Base-by-base conservation (phyloP, 1,140 invertebrate genomes). In the Brachionus calyciflorus region DNA sequence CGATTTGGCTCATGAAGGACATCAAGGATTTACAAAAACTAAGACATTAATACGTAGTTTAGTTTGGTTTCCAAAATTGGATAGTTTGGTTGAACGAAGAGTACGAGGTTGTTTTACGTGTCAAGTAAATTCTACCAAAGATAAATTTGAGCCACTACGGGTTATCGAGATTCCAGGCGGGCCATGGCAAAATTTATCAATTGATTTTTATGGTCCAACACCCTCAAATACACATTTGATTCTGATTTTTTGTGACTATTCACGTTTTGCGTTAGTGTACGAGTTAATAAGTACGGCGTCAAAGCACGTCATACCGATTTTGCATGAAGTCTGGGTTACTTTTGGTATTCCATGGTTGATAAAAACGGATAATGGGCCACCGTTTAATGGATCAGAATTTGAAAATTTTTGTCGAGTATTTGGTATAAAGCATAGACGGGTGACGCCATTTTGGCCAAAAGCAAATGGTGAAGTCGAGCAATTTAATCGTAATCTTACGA, bases 121-220 rank as follows among this genome's bases (percentile, higher is more conserved):
- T 49, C 73, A 79, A 65, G 65, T 78, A 63, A 78, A 73, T 55
- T 69, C 5, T 51, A 77, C 51, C 26, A 51, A 75, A 51, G 78
- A 44, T 63, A 78, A 76, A 44, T 65, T 40, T 1, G 60, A 80
- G 79, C 81, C 81, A 30, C 53, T 81, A 5, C 68, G 73, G 21
- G 77, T 81, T 78, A 79, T 78, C 2, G 75, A 78, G 46, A 30
- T 78, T 57, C 80, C 76, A 60, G 49, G 14, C 24, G 78, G 48
- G 51, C 78, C 79, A 55, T 82, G 78, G 79, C 37, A 41, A 79
- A 30, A 80, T 78, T 28, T 82, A 5, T 68, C 63, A 21, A 78
- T 80, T 14, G 82, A 83, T 69, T 81, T 81, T 76, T 80, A 78
- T 70, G 81, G 81, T 37, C 79, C 80, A 12, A 44, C 81, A 9